A percentile compares a stretch with the other conserved stretches of the same genome.
These are phyloP conservation scores for Drosophila melanosoma DNA, from an alignment of 2,888 invertebrate species.

Conservation along the genomic window DNA sequence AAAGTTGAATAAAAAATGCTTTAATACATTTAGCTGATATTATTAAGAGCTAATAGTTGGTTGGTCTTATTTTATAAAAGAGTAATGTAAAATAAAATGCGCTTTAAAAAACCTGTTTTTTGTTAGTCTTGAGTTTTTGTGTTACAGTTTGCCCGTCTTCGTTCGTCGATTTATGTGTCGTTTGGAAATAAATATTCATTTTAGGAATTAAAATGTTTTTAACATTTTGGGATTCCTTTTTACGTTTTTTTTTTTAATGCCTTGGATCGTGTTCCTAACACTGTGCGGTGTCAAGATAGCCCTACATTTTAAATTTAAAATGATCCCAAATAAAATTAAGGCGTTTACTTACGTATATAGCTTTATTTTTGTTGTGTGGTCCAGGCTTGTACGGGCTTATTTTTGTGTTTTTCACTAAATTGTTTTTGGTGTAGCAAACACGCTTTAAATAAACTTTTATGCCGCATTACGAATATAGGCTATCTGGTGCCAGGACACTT, in stretches of 20 bases:
- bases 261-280: conserved; percentile 57
- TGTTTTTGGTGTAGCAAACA: not conserved
- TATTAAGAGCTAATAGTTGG: not conserved
- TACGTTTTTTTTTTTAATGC: conserved; percentile 46
- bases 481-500: conserved; percentile 27
- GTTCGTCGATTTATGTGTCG: conserved; percentile 15
- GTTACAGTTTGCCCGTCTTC: conserved; percentile 51
- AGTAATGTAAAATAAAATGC: not conserved
- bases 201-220: conserved; percentile 78
- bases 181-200: conserved; percentile 77
- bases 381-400: no score
- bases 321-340: conserved; percentile 52
- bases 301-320: conserved; percentile 53
- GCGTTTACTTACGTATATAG: no score
- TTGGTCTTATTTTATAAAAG: not conserved
- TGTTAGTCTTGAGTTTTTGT: conserved; percentile 59
- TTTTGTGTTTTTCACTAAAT: not conserved
- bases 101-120: conserved; percentile 54
- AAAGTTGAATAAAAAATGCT: not conserved
- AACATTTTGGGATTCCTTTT: conserved; percentile 64
- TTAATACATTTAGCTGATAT: not conserved
- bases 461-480: conserved; percentile 36
- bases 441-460: conserved; percentile 60
- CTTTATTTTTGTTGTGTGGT: no score
- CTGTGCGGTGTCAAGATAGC: conserved; percentile 44